A percentile compares a stretch with the other conserved stretches of the same genome.
Conservation (phyloP, 2,797 vertebrate species). For the Sparus aurata region DNA sequence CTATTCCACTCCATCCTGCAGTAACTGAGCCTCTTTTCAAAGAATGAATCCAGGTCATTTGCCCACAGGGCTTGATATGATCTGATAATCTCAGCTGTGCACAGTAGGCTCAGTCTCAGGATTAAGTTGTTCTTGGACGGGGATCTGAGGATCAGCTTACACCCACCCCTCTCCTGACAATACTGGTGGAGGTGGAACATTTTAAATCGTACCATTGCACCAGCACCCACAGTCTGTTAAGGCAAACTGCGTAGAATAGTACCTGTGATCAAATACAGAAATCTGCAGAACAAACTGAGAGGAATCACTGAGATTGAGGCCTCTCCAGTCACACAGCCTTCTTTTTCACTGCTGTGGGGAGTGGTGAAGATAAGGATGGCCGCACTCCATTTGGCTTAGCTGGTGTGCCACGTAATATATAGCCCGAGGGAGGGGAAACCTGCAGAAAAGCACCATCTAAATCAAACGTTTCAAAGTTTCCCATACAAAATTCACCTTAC, state of each 20-base stretch:
- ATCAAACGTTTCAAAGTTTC: constrained; percentile 1
- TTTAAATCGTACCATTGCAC: not conserved
- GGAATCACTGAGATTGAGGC: not conserved
- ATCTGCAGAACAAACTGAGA: not conserved
- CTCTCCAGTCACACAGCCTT: not conserved
- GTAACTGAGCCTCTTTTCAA: constrained; percentile 38
- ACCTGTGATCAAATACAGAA: not conserved
- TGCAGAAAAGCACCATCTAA: not conserved
- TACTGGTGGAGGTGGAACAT: not conserved
- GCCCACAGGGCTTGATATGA: constrained; percentile 42
- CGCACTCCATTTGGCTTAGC: not conserved
- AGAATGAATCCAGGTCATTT: constrained; percentile 57
- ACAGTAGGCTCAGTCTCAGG: constrained; percentile 19
- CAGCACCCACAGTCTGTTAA: not conserved
- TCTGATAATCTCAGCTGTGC: constrained; percentile 30
- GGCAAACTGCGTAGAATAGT: not conserved
- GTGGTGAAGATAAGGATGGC: not conserved
- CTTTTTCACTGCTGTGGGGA: not conserved
- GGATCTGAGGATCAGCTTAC: constrained; percentile 28
- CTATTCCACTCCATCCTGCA: constrained; percentile 20
- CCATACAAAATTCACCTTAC: not conserved
- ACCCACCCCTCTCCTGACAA: constrained; percentile 8
- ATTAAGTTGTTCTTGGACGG: constrained; percentile 28
- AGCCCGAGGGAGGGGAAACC: not conserved
- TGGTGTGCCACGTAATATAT: not conserved